Evolutionary conservation across 2,888 invertebrate species (phyloP).

Genomic region (Xestoiulus laeticollis): DNA sequence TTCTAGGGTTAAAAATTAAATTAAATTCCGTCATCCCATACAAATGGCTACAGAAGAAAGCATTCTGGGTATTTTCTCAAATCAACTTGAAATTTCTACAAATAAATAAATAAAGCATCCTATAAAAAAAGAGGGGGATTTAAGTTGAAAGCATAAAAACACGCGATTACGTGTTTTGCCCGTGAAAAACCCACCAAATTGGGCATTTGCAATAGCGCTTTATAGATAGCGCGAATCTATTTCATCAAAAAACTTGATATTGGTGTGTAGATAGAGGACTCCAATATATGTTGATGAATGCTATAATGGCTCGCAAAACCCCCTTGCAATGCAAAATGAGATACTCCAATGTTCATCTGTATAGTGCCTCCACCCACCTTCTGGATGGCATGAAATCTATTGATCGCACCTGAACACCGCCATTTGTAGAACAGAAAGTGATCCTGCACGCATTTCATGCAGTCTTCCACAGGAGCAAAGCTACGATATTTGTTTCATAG

Average conservation of each 20-base stretch:
- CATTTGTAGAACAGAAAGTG: constrained; percentile 20
- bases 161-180: too few species aligned
- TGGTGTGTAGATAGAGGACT: not conserved
- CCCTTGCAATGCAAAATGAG: constrained; percentile 32
- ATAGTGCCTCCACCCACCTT: constrained; percentile 1
- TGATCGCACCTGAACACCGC: constrained; percentile 39
- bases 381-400: constrained; percentile 43
- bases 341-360: not conserved
- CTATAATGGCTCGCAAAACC: not conserved
- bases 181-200: not conserved
- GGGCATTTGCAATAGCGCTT: not conserved
- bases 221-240: not conserved
- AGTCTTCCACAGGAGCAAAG: not conserved
- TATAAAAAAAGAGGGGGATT: not conserved
- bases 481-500: not conserved
- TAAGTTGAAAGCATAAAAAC: not conserved
- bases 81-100: not conserved
- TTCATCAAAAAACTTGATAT: constrained; percentile 1
- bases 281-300: constrained; percentile 14
- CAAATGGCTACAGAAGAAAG: not conserved
- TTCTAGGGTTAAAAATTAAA: too few species aligned
- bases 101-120: not conserved
- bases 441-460: constrained; percentile 20
- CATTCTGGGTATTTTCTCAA: not conserved
- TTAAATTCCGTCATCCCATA: not conserved